These are phyloP conservation scores for Platypus cylindrus DNA, from an alignment of 2,888 invertebrate species.

Conservation along the genomic window DNA sequence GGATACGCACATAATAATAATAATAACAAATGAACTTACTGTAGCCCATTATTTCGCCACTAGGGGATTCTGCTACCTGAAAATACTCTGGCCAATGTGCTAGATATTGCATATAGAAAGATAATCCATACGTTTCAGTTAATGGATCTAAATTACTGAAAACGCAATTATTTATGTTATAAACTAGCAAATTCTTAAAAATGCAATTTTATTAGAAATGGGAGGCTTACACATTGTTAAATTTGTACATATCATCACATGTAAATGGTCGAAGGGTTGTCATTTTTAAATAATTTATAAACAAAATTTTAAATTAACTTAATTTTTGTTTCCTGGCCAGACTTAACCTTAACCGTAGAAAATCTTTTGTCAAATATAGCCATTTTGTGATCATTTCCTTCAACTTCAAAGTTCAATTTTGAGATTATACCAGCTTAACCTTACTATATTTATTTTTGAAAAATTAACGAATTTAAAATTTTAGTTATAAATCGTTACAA, in stretches of 20 bases:
- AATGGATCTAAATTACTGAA: constrained; percentile 89
- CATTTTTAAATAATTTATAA: constrained; percentile 44
- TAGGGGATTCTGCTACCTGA: constrained; percentile 91
- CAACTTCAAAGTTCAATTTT: too few relatives aligned
- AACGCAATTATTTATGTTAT: constrained; percentile 17
- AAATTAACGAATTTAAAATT: too few relatives aligned
- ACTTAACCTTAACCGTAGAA: too few relatives aligned
- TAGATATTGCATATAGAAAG: constrained; percentile 95
- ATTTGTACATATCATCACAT: constrained; percentile 88
- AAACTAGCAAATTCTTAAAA: not conserved
- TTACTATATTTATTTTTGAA: too few relatives aligned
- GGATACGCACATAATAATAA: not conserved
- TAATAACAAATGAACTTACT: constrained; percentile 51
- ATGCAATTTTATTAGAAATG: not conserved
- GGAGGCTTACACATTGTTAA: constrained; percentile 80
- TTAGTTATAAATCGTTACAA: too few relatives aligned
- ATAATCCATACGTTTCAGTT: constrained; percentile 91
- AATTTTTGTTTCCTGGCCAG: too few relatives aligned
- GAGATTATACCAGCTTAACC: too few relatives aligned
- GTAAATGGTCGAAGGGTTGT: constrained; percentile 86
- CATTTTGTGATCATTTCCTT: too few relatives aligned
- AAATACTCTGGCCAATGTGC: constrained; percentile 99
- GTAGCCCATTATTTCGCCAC: constrained; percentile 96
- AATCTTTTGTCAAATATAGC: too few relatives aligned
- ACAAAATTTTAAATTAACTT: not conserved